A percentile compares a stretch with the other conserved stretches of the same genome.
These are phyloP conservation scores for Andrena haemorrhoa DNA, from an alignment of 2,888 invertebrate genomes.

Conservation along the genomic window DNA sequence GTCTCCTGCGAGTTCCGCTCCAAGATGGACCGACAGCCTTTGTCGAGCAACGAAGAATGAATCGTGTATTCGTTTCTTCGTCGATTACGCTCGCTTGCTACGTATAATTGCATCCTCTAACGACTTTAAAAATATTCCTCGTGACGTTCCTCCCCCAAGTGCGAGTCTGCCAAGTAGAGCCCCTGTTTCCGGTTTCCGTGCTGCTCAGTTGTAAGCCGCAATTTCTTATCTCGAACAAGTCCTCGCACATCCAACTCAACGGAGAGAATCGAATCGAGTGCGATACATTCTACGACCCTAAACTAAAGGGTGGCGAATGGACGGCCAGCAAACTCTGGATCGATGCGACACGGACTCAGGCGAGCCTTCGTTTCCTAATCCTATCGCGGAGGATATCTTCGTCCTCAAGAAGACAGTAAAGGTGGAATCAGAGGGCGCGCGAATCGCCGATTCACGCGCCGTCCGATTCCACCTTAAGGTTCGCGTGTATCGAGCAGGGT, in stretches of 20 bases:
- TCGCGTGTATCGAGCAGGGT: conserved; percentile 58
- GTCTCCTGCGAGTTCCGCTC: conserved; percentile 22
- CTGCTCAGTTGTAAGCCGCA: no score
- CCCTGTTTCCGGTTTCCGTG: no score
- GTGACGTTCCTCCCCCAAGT: background rate
- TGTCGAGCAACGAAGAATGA: background rate
- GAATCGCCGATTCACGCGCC: no score
- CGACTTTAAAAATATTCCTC: background rate
- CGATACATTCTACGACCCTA: no score
- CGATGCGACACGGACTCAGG: conserved; percentile 32
- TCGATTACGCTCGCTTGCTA: conserved; percentile 34
- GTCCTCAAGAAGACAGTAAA: conserved; percentile 56
- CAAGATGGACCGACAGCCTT: conserved; percentile 23
- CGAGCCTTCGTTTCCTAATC: conserved; percentile 63
- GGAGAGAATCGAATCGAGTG: no score
- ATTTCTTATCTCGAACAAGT: no score
- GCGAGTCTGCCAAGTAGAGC: no score
- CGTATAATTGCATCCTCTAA: conserved; percentile 20
- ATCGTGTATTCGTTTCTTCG: conserved; percentile 32
- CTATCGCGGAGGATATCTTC: conserved; percentile 57
- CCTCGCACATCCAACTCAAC: no score
- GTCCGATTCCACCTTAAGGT: no score
- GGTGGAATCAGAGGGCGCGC: no score
- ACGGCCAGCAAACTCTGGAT: background rate
- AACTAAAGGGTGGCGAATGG: conserved; percentile 1